phyloP scores from a whole-genome alignment of 2,888 invertebrate species.

The Phytoseiulus persimilis region DNA sequence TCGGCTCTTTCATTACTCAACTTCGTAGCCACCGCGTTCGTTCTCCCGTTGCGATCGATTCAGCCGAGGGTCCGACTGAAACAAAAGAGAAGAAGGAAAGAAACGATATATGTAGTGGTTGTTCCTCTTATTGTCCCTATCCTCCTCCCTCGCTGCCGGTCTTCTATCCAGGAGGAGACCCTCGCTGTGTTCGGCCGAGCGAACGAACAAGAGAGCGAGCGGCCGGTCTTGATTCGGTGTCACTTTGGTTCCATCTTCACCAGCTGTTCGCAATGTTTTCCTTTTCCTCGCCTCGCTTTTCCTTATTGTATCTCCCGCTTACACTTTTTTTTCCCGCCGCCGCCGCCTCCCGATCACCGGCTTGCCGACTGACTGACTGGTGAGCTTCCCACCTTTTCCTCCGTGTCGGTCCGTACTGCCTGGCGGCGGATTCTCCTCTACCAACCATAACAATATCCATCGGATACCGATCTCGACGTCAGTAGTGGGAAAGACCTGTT shows the following conservation, averaged over 20 bases:
- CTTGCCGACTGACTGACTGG: not conserved
- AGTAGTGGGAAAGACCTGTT: not conserved
- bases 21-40: not conserved
- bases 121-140: not conserved
- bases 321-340: not conserved
- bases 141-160: not conserved
- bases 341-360: not conserved
- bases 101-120: not conserved
- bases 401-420: not conserved
- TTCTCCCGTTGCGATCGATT: not conserved
- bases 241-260: not conserved
- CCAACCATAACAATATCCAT: not conserved
- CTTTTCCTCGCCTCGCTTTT: not conserved
- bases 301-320: not conserved
- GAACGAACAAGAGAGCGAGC: not conserved
- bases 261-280: not conserved
- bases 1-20: not conserved
- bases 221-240: not conserved
- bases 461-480: not conserved
- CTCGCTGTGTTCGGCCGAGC: not conserved
- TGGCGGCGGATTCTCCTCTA: not conserved
- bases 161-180: not conserved
- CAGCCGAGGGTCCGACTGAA: not conserved
- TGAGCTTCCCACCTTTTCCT: not conserved
- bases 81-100: not conserved